Evolutionary conservation across 2,113 vertebrate genomes (phyloP), one percentile per base, ranked within the genome.

Genomic region (Phrynocephalus versicolor): DNA sequence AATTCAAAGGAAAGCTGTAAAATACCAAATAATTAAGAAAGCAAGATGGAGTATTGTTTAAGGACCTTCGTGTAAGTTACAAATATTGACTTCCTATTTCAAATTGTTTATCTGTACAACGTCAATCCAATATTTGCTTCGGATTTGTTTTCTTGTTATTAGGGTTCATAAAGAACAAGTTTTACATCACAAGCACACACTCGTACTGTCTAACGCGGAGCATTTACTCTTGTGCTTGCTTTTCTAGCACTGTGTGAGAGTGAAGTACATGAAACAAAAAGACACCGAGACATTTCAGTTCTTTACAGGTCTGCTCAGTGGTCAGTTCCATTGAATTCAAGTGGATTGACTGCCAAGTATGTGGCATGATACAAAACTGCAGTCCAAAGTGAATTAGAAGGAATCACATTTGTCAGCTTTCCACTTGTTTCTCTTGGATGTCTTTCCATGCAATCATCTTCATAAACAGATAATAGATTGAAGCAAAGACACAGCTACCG

Each of bases 191-290:
- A 67, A n/a, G 23, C 10, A 65, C 64, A 67, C 64, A 67, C 25
- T 30, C 27, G 12, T 67, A 30, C 27, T 67, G 64, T 39, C 14
- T 79, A 37, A 14, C 37, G 7, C 9, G 58, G 39, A 37, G 45
- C 69, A 39, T 57, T 72, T 37, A 51, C 7, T 37, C 57, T 14
- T 18, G 35, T 51, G 21, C 6, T 39, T 55, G 27, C 25, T 21
- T n/a, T 57, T 71, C 45, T 82, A 73, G 69, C 15, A 51, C 58
- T 86, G 83, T 35, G 89, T 85, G 62, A 16, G 55, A 69, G 37
- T 3, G 1, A 41, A 23, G 12, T 21, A n/a, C 15, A 27, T 10
- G 75, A 78, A 79, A 2, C 27, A 18, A 18, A 67, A 64, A 81
- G 71, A 19, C 27, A 83, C 1, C 86, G 60, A 14, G 57, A 67